Evolutionary conservation across 2,797 vertebrate genomes (phyloP), one percentile per base, ranked within the genome.

Genomic region (Tenualosa ilisha): DNA sequence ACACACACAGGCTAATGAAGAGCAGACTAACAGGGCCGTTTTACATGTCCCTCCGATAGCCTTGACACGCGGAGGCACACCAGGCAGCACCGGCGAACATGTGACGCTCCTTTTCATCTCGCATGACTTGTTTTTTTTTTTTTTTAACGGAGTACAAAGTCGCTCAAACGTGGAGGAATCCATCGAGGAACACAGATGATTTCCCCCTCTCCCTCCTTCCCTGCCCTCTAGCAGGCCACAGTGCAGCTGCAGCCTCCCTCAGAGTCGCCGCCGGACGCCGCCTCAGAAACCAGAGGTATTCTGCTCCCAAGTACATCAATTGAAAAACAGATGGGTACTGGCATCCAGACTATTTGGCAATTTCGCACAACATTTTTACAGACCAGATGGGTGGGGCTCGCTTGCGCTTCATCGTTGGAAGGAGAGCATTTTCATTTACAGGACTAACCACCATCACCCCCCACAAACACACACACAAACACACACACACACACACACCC

Each of bases 141-240:
- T 68, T 15, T 15, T 22, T 5, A 56, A 79, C n/a, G n/a, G 1
- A 43, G 37, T 17, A 75, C 37, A 79, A 79, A 79, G 40, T 46
- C 46, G 72, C 72, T 40, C 20, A 46, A 79, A 79, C 72, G 46
- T 5, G 40, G 72, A 43, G 72, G 40, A 46, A 46, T 79, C 72
- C 22, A 40, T 46, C 72, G 46, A 46, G 72, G 40, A 79, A 79
- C 72, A 79, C 72, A 40, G 17, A 79, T 79, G 5, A 79, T 7
- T 46, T 37, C 65, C 65, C 85, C 88, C 89, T 92, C 93, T 93
- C 92, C 91, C 90, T 90, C 91, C 91, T 56, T 65, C 81, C 40
- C 82, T 82, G 37, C 40, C 84, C 85, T 84, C 88, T 81, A 54
- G 63, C 54, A 81, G 50, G 84, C 83, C 84, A 81, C 84, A 85